Evolutionary conservation across 1,140 invertebrate genomes (phyloP), one percentile per base, ranked within the genome.

Genomic region (Penaeus indicus): DNA sequence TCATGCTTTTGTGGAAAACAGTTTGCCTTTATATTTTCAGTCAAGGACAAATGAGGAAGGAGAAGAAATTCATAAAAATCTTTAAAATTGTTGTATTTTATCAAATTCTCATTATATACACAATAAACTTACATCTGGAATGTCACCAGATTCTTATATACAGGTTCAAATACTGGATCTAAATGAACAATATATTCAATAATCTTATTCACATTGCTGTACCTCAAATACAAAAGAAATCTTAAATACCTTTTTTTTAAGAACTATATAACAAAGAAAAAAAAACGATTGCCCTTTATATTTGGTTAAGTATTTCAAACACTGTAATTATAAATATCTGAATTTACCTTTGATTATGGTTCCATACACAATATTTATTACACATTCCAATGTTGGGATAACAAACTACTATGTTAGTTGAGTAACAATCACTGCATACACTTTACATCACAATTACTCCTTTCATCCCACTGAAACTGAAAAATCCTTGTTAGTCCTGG

Each of bases 101-200:
- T 64, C 64, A 84, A 82, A 82, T 84, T 67, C 64, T 64, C 81
- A 64, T 67, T 84, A 84, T 84, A 67, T 84, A 84, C 81, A 84
- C 19, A 38, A 83, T 32, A 84, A 64, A 67, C 19, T 42, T 84
- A 64, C 62, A 84, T 84, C 81, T 84, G 81, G 67, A 67, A 84
- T 64, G 22, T 69, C 47, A 67, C 63, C 63, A 84, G 63, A 84
- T n/a, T 47, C 64, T 22, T 84, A 84, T 84, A 64, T 84, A 84
- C 81, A 84, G 27, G 32, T 84, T 84, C 81, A 84, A 84, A 84
- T 84, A 84, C 81, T 84, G 81, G 21, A 60, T 80, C 61, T 80
- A 60, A 84, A 84, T 84, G 64, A 69, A 84, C 81, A 84, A 42
- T 84, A 84, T 84, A 84, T 84, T 84, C 63, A 84, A 54, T 38